Percentiles rank a stretch among this genome's conserved stretches.
Evolutionary conservation across 2,113 vertebrate genomes (phyloP).

Genomic region (Athene cunicularia): DNA sequence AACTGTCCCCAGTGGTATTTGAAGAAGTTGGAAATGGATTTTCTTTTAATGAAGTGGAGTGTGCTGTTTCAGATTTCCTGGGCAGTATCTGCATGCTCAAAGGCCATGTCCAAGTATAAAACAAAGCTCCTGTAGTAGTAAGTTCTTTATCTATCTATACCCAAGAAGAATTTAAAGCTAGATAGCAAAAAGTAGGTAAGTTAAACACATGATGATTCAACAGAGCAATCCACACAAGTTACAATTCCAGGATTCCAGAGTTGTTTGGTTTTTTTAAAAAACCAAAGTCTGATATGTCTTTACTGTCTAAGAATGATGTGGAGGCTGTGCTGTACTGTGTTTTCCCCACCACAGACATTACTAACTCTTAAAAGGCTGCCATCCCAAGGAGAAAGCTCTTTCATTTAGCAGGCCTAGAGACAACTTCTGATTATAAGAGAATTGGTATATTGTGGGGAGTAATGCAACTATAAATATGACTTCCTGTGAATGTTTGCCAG

Average conservation of each 20-base stretch:
- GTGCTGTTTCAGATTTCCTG: not conserved
- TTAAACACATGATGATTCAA: not conserved
- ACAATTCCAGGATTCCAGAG: not conserved
- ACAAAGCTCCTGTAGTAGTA: not conserved
- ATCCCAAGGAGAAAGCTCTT: not conserved
- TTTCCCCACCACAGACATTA: not conserved
- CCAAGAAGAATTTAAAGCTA: not conserved
- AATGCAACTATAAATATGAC: conserved; percentile 57
- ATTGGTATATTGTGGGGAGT: conserved; percentile 50
- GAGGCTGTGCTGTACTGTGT: not conserved
- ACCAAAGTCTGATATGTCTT: not conserved
- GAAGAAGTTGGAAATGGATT: not conserved
- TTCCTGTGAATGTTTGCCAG: conserved; percentile 55
- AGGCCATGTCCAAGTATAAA: not conserved
- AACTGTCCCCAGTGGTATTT: not conserved
- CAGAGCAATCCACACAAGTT: not conserved
- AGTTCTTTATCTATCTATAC: not conserved
- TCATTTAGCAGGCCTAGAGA: conserved; percentile 17
- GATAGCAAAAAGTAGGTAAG: not conserved
- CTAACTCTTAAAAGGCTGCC: not conserved
- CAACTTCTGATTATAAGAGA: conserved; percentile 30
- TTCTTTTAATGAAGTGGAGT: not conserved
- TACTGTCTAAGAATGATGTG: not conserved
- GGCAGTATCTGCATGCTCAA: not conserved
- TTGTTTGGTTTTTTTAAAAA: not conserved